Evolutionary conservation across 64 coral and sea anemone genomes (phyloP).

Genomic region (Trachythela sp.): DNA sequence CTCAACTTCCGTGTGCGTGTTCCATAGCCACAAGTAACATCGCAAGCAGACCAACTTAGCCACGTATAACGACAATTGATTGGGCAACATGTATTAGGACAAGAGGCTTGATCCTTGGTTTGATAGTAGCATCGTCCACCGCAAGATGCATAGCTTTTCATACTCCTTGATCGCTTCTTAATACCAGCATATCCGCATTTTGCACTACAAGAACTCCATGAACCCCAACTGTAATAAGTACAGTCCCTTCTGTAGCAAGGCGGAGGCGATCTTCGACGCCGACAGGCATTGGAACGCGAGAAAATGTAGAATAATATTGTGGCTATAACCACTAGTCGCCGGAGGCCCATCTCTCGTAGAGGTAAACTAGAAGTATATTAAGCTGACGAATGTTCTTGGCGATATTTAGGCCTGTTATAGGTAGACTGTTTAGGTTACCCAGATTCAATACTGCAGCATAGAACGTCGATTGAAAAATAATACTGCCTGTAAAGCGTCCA

Average conservation of each 20-base stretch:
- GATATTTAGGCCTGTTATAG: no score
- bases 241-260: conserved; percentile 9
- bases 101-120: neutral
- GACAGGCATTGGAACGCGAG: neutral
- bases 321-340: neutral
- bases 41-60: conserved; percentile 45
- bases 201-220: neutral
- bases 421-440: no score
- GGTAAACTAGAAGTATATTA: no score
- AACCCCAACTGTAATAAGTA: neutral
- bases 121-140: neutral
- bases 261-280: neutral
- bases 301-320: neutral
- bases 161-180: neutral
- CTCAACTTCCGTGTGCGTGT: conserved; percentile 30
- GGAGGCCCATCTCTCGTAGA: no score
- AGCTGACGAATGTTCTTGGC: no score
- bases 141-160: neutral
- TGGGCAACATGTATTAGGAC: conserved; percentile 42
- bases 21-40: conserved; percentile 37
- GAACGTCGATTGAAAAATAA: no score
- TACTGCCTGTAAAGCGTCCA: no score
- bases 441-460: no score
- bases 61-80: conserved; percentile 47
- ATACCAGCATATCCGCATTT: conserved; percentile 1